Evolutionary conservation across 2,888 invertebrate genomes (phyloP), one percentile per base, ranked within the genome.

Genomic region (Drosophila histrio): DNA sequence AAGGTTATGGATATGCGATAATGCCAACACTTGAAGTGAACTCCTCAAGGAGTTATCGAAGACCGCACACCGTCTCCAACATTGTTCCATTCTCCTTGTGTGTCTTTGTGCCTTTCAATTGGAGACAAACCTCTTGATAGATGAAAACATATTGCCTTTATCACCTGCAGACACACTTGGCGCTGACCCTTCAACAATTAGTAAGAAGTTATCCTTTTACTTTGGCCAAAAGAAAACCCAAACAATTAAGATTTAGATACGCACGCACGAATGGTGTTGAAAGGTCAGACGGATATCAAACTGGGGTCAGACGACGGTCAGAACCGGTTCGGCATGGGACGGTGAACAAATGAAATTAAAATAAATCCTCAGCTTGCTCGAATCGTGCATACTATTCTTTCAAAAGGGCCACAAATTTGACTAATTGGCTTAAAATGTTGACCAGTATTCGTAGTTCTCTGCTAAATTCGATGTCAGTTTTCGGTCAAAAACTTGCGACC

Each of bases 191-290:
- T 30, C 22, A 53, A 56, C 65, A 70, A 79, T 81, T 77, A 74
- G 80, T 83, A 44, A 61, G 75, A 75, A 59, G 46, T 75, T 67
- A 79, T 84, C 78, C 85, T 38, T 36, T 41, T 34, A 15, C 17
- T 34, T 44, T 43, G 50, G 34, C 32, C 54, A 61, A 58, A 49
- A 43, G 49, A 44, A 17, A 44, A 26, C 39, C 50, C 56, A 52
- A 49, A 62, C 77, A 76, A 75, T 77, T 82, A 85, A 82, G 74
- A 84, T 77, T 82, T 68, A 50, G 79, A 82, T 82, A 77, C 66
- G 71, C 71, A 76, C 58, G 72, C 62, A 71, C 64, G 58, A 62
- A 60, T 58, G 41, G 56, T 56, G 65, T 44, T 41, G 52, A 84
- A 75, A 66, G 84, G 81, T 73, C 70, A 80, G 47, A 13, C 54